These are phyloP conservation scores for Odocoileus hemionus DNA, from an alignment of 2,113 vertebrate species.

Conservation along the genomic window DNA sequence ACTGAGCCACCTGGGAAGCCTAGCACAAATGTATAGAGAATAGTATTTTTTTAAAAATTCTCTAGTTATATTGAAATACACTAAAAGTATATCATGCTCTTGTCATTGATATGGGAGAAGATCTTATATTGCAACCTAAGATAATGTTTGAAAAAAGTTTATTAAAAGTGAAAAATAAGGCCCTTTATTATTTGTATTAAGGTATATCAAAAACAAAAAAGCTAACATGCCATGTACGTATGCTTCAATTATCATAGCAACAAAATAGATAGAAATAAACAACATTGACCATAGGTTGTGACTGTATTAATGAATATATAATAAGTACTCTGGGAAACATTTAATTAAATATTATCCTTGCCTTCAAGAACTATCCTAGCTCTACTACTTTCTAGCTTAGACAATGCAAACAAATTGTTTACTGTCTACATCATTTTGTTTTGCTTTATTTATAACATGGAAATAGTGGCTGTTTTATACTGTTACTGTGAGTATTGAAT, in stretches of 20 bases:
- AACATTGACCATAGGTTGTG: neutral
- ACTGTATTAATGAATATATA: neutral
- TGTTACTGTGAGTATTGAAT: conserved; percentile 36
- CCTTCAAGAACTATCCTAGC: neutral
- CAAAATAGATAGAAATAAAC: neutral
- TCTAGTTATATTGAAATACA: neutral
- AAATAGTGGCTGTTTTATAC: neutral
- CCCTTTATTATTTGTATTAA: neutral
- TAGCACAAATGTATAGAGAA: neutral
- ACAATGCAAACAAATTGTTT: neutral
- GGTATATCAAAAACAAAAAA: neutral
- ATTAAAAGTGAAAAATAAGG: neutral
- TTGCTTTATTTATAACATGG: conserved; percentile 10
- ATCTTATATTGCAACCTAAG: neutral
- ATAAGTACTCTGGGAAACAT: neutral
- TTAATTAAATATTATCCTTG: neutral
- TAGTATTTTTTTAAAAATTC: neutral
- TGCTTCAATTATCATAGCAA: neutral
- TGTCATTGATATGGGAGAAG: neutral
- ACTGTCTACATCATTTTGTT: neutral
- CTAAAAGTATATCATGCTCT: neutral
- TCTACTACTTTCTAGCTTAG: neutral
- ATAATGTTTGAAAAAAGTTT: neutral
- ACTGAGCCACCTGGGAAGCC: neutral
- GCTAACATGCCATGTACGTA: neutral